Conservation (phyloP, 2,797 vertebrate genomes). For the Delichon dasypus region DNA sequence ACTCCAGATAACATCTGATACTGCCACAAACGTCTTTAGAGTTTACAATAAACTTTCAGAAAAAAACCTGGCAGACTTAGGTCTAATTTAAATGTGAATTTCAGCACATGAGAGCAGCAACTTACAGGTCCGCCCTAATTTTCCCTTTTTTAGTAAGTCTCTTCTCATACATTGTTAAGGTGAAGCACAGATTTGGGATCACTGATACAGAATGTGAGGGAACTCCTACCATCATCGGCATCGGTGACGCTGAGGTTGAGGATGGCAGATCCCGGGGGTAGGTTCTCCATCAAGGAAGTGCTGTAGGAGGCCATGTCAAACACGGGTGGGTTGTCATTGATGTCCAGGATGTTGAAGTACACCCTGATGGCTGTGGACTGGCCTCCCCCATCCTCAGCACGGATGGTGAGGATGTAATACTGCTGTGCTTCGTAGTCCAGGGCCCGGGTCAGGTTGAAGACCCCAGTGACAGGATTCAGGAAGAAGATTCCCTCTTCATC, state of each 20-base stretch:
- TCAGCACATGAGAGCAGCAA: not conserved
- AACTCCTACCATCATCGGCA: conserved; percentile 86
- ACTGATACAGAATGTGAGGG: not conserved
- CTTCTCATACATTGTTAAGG: fast-evolving
- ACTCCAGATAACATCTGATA: not conserved
- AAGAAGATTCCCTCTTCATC: conserved; percentile 91
- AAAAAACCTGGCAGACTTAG: not conserved
- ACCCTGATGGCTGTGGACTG: conserved; percentile 85
- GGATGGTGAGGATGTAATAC: conserved; percentile 88
- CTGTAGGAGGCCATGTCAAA: conserved; percentile 85
- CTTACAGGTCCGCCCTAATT: not conserved
- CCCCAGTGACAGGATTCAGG: conserved; percentile 91
- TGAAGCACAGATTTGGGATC: not conserved
- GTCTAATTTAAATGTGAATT: not conserved
- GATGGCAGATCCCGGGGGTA: conserved; percentile 82
- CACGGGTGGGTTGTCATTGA: conserved; percentile 90
- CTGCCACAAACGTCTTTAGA: not conserved
- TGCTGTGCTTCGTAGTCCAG: conserved; percentile 91
- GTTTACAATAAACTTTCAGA: not conserved
- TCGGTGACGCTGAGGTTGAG: conserved; percentile 86
- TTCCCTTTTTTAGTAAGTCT: not conserved
- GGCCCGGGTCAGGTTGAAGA: conserved; percentile 89
- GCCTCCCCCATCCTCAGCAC: conserved; percentile 88
- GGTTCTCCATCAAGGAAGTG: conserved; percentile 86
- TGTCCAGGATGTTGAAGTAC: conserved; percentile 93